Base-by-base conservation (phyloP, 2,113 vertebrate species). In the Myxocyprinus asiaticus region DNA sequence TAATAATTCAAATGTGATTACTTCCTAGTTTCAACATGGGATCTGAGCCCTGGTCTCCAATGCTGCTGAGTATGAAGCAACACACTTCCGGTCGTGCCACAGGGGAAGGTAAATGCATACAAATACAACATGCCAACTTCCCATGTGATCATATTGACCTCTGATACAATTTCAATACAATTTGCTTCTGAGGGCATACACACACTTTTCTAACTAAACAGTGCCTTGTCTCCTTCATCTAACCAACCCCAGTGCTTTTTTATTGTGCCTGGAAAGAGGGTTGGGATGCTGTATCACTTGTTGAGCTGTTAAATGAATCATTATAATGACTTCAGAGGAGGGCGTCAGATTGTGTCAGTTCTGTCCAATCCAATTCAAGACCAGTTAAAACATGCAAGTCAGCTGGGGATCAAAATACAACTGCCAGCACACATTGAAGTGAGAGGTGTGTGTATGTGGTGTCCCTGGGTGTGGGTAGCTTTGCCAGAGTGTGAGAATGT, bases 291-390 rank as follows among this genome's bases (percentile, higher is more conserved):
- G 56, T 47, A 62, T 53, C 70, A 70, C 50, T 76, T 70, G 77
- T 45, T 12, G 71, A 75, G 67, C 65, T 76, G 63, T 67, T 55
- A 53, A 67, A 79, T 83, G 61, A 65, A 76, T 79, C 77, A 79
- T 76, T 72, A 64, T 73, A 75, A 82, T 79, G 81, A 76, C 69
- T 78, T 74, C 50, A 73, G 81, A 72, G 69, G 69, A 48, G 22
- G 11, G 77, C 45, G 71, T 79, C 77, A 50, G 70, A 59, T 61
- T 79, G 77, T 53, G 71, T 83, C 65, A 75, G 58, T 65, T 69
- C 63, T 67, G 64, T 82, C 69, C 48, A 56, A 75, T 79, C 59
- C 77, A 76, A 74, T 76, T 66, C 59, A 75, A 83, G 48, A 65
- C 56, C 69, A 42, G 67, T 72, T 55, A 47, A 22, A 55, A 9